Evolutionary conservation across 2,888 invertebrate genomes (phyloP).

Genomic region (Tetramorium bicarinatum): DNA sequence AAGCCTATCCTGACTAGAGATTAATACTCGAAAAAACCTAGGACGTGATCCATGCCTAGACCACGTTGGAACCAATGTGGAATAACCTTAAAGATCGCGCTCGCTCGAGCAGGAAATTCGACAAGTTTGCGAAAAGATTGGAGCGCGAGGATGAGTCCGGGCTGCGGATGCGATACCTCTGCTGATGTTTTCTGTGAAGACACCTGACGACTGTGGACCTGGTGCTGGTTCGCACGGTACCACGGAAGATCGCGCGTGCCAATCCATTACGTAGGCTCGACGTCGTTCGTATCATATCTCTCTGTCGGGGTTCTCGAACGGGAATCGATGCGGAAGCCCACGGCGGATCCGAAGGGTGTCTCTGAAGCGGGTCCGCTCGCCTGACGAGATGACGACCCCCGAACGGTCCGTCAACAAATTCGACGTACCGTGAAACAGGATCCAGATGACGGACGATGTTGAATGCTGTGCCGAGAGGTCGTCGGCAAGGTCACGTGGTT

Average conservation of each 20-base stretch:
- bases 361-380: conserved; percentile 7
- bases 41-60: neutral
- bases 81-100: conserved; percentile 38
- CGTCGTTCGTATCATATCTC: conserved; percentile 91
- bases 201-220: conserved; percentile 89
- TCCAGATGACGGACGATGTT: conserved; percentile 61
- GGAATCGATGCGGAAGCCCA: conserved; percentile 28
- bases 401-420: conserved; percentile 42
- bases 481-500: conserved; percentile 85
- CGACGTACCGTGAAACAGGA: conserved; percentile 43
- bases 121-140: neutral
- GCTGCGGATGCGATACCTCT: conserved; percentile 86
- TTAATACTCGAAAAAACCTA: conserved; percentile 2
- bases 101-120: neutral
- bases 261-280: conserved; percentile 90
- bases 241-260: conserved; percentile 89
- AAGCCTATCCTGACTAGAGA: neutral
- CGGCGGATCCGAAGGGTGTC: neutral
- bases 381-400: neutral
- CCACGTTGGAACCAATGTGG: neutral
- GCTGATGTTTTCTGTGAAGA: conserved; percentile 88
- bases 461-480: conserved; percentile 81
- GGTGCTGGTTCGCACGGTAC: conserved; percentile 88
- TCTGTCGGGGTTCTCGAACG: conserved; percentile 37
- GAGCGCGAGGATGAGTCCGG: no score